Evolutionary conservation across 2,888 invertebrate species (phyloP).

Genomic region (Heteromurus nitidus): DNA sequence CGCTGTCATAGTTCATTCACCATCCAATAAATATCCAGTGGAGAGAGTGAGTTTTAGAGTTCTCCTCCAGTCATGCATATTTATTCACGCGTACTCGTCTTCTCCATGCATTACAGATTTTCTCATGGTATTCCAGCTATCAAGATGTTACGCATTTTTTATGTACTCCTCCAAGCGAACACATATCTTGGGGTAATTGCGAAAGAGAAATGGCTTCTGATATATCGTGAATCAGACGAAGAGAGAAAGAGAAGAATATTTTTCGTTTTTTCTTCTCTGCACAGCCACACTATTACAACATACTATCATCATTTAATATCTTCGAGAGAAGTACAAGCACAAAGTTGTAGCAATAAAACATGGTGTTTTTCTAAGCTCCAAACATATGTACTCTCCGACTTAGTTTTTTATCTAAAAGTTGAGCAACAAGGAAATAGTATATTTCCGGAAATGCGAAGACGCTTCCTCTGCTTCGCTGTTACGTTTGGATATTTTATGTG

Average conservation of each 20-base stretch:
- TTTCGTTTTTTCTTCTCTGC: too few relatives aligned
- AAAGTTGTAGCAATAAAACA: too few relatives aligned
- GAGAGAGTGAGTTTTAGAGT: too few relatives aligned
- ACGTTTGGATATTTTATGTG: too few relatives aligned
- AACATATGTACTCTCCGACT: too few relatives aligned
- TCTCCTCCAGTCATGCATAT: neutral
- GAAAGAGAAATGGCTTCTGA: neutral
- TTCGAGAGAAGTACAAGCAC: too few relatives aligned
- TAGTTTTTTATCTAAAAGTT: too few relatives aligned
- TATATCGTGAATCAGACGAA: neutral
- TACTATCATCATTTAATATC: too few relatives aligned
- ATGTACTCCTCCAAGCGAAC: neutral
- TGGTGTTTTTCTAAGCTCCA: too few relatives aligned
- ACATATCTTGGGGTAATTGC: neutral
- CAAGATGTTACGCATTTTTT: neutral
- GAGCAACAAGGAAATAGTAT: constrained; percentile 31
- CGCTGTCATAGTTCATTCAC: constrained; percentile 53
- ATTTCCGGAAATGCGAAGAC: constrained; percentile 40
- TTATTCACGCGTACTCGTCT: neutral
- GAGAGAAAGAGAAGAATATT: too few relatives aligned
- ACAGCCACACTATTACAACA: too few relatives aligned
- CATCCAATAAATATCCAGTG: constrained; percentile 49
- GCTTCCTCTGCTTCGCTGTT: too few relatives aligned
- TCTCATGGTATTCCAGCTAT: neutral
- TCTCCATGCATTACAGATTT: neutral